These are phyloP conservation scores for Amphiprion clarkii DNA, from an alignment of 2,797 vertebrate genomes.

Conservation along the genomic window DNA sequence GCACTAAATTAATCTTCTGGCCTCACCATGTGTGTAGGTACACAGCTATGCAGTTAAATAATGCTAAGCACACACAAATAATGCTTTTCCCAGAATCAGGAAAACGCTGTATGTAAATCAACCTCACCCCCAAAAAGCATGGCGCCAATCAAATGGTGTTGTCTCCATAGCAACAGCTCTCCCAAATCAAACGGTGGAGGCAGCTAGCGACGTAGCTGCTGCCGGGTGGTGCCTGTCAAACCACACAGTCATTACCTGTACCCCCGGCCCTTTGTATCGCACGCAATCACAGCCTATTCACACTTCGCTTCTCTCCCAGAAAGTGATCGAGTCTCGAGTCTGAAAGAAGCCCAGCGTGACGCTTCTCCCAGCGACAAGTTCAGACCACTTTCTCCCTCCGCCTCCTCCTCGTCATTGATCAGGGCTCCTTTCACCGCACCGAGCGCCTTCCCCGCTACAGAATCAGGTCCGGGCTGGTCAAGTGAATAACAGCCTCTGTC, in stretches of 20 bases:
- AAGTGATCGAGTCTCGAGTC: slow-evolving; percentile 49
- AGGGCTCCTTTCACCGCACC: slow-evolving; percentile 40
- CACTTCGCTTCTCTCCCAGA: slow-evolving; percentile 58
- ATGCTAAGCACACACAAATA: not conserved
- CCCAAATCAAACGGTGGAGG: slow-evolving; percentile 60
- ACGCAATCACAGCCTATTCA: slow-evolving; percentile 78
- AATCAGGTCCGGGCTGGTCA: slow-evolving; percentile 61
- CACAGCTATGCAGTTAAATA: no score
- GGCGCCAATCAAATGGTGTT: slow-evolving; percentile 53
- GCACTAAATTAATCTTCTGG: not conserved
- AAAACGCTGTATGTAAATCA: slow-evolving; percentile 50
- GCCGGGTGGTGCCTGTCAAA: slow-evolving; percentile 71
- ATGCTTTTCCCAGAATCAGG: slow-evolving; percentile 22
- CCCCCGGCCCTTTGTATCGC: slow-evolving; percentile 63
- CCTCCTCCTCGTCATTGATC: slow-evolving; percentile 64
- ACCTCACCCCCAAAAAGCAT: slow-evolving; percentile 11
- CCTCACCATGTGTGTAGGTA: not conserved
- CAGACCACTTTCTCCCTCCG: slow-evolving; percentile 53
- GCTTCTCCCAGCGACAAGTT: slow-evolving; percentile 55
- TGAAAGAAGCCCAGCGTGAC: slow-evolving; percentile 61
- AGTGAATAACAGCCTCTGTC: slow-evolving; percentile 64
- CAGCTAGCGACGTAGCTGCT: slow-evolving; percentile 46
- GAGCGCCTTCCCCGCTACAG: slow-evolving; percentile 14
- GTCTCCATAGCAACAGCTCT: slow-evolving; percentile 67
- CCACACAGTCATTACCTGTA: slow-evolving; percentile 72